Evolutionary conservation across 1,140 invertebrate species (phyloP).

Genomic region (Tetramorium alpestre): DNA sequence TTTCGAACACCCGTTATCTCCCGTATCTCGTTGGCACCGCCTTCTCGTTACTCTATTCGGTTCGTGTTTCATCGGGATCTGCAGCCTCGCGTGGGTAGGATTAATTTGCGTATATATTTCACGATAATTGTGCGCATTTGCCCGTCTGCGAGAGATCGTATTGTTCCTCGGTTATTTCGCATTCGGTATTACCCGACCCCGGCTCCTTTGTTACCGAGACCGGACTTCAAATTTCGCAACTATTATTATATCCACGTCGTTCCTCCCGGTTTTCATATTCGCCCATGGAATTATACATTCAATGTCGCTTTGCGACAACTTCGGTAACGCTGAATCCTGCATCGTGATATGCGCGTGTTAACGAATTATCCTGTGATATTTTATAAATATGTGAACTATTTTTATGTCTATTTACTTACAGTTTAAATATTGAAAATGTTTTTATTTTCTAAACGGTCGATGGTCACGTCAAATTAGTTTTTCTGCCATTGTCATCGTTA

Average conservation of each 20-base stretch:
- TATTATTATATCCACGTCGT: conserved; percentile 40
- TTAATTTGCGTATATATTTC: conserved; percentile 66
- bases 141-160: conserved; percentile 54
- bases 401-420: too few species aligned
- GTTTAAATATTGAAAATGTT: too few species aligned
- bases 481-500: too few species aligned
- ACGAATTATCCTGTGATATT: not conserved
- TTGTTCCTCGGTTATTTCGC: conserved; percentile 49
- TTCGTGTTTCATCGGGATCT: conserved; percentile 53
- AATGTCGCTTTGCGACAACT: conserved; percentile 29
- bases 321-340: not conserved
- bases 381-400: too few species aligned
- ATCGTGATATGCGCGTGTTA: not conserved
- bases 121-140: conserved; percentile 65
- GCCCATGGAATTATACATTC: conserved; percentile 50
- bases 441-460: too few species aligned
- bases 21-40: conserved; percentile 5
- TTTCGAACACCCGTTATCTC: conserved; percentile 33
- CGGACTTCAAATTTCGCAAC: conserved; percentile 59
- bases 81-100: conserved; percentile 35
- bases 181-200: conserved; percentile 50
- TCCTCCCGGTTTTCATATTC: conserved; percentile 44
- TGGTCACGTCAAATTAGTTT: too few species aligned
- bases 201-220: conserved; percentile 65
- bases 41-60: conserved; percentile 46